phyloP scores from a whole-genome alignment of 2,113 vertebrate genomes.

The Grallaria varia region DNA sequence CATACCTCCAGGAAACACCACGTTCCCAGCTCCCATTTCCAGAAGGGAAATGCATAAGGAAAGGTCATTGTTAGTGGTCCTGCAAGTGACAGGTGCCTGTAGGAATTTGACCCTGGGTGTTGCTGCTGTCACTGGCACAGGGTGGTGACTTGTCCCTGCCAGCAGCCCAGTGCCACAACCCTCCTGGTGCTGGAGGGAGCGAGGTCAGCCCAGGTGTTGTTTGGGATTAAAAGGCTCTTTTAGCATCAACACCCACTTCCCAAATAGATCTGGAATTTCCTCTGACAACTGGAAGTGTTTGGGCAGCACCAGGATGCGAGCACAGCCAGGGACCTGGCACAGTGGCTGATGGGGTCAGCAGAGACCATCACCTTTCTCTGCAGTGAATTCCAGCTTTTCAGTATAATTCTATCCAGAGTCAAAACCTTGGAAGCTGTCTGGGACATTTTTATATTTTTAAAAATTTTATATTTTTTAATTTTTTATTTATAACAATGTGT shows the following conservation, averaged over 20 bases:
- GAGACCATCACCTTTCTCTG: not conserved
- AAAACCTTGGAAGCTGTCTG: not conserved
- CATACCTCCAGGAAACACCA: not conserved
- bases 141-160: not conserved
- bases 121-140: accelerated
- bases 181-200: not conserved
- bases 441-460: not conserved
- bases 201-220: not conserved
- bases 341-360: accelerated
- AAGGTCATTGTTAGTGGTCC: not conserved
- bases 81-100: not conserved
- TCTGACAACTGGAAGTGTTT: accelerated
- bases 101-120: conserved; percentile 30
- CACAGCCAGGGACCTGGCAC: too few relatives aligned
- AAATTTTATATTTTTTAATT: not conserved
- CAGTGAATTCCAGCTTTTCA: not conserved
- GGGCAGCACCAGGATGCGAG: accelerated
- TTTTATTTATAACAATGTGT: not conserved
- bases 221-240: not conserved
- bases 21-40: accelerated
- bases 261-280: not conserved
- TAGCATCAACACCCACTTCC: not conserved
- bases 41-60: not conserved
- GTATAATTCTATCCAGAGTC: not conserved
- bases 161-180: accelerated